Conservation (phyloP, 2,113 vertebrate genomes). For the Holacanthus passer region DNA sequence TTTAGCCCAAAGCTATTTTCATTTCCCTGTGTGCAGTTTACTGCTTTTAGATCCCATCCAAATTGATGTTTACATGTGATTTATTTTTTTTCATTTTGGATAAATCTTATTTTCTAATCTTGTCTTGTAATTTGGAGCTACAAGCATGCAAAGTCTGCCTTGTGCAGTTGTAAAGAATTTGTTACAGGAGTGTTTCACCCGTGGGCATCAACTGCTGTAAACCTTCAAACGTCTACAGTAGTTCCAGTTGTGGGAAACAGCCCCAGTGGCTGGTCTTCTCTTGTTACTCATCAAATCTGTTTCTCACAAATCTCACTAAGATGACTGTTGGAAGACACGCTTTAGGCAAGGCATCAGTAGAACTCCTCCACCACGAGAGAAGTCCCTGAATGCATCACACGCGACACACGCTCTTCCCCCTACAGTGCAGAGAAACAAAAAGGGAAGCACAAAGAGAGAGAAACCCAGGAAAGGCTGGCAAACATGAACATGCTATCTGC, state of each 20-base stretch:
- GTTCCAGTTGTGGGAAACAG: slow-evolving; percentile 44
- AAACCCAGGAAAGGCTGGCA: slow-evolving; percentile 11
- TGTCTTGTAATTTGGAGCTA: slow-evolving; percentile 9
- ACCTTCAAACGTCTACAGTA: slow-evolving; percentile 23
- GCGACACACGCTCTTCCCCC: slow-evolving; percentile 9
- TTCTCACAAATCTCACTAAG: slow-evolving; percentile 35
- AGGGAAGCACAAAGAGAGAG: slow-evolving; percentile 4
- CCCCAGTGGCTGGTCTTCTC: slow-evolving; percentile 30
- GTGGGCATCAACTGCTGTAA: slow-evolving; percentile 21
- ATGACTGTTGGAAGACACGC: slow-evolving; percentile 32
- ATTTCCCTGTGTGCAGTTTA: not conserved
- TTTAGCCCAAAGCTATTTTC: too few relatives aligned
- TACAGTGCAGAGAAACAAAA: slow-evolving; percentile 29
- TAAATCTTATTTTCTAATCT: not conserved
- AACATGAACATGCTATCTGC: slow-evolving; percentile 24
- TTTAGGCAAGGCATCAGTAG: slow-evolving; percentile 49
- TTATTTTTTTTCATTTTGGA: not conserved
- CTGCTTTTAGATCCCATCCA: not conserved
- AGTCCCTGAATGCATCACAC: slow-evolving; percentile 51
- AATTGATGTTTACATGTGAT: not conserved
- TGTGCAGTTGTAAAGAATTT: not conserved
- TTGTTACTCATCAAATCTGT: slow-evolving; percentile 40
- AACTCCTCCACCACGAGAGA: not conserved
- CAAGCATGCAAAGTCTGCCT: not conserved
- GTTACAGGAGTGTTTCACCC: not conserved